Evolutionary conservation across 2,113 vertebrate species (phyloP), one percentile per base, ranked within the genome.

Genomic region (Crotalus helleri): DNA sequence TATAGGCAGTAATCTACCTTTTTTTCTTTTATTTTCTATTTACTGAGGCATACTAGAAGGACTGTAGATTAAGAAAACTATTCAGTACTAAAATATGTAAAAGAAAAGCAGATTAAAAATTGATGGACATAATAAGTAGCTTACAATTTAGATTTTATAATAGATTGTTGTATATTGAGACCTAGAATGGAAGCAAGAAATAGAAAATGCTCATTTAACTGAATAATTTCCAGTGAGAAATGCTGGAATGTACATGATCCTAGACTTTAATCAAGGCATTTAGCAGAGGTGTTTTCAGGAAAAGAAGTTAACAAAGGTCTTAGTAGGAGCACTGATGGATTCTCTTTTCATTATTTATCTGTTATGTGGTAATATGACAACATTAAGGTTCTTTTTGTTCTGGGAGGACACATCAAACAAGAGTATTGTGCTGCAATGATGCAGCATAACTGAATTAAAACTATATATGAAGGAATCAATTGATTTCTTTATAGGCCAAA

Each of bases 261-360:
- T 97, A 97, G 95, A 96, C 95, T 97, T 97, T 97, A 95, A 96
- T 96, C 94, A 93, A 94, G 96, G 96, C 96, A 96, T 97, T 96
- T 97, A 97, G 95, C 95, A 95, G 96, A 97, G 96, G 94, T 95
- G 92, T 95, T 97, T 95, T 96, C 94, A 95, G 96, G 96, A 97
- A 96, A 94, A 96, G 96, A 96, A 95, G 95, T 96, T 97, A 96
- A 92, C 95, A 85, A 94, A 97, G 96, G 96, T 97, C 96, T 96
- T 95, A 94, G 94, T 96, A 95, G 96, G 96, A 97, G 95, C 94
- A 91, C 95, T 97, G 96, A 97, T 96, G 95, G 97, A 97, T 97
- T 98, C 97, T 96, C 96, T 98, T 98, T 97, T 97, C 97, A 95
- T 93, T 61, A 90, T 97, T 96, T 96, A 96, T 97, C 96, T 96